phyloP scores from a whole-genome alignment of 2,888 invertebrate species.

The Congeria kusceri region DNA sequence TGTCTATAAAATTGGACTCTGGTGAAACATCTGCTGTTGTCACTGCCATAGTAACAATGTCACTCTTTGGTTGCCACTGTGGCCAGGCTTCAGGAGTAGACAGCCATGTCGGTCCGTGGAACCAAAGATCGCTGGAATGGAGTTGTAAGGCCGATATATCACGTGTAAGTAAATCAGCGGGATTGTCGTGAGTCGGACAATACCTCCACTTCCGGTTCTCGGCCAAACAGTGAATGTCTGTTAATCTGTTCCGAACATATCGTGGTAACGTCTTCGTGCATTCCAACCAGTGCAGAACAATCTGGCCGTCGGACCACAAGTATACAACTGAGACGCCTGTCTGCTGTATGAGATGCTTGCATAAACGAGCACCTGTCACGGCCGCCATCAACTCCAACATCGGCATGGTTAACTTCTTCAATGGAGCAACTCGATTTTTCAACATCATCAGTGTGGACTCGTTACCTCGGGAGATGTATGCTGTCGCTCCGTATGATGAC shows the following conservation, averaged over 20 bases:
- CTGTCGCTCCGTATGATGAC: slow-evolving; percentile 38
- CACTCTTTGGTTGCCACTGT: neutral
- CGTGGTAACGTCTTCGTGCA: slow-evolving; percentile 2
- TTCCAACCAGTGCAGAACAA: slow-evolving; percentile 23
- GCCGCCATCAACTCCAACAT: slow-evolving; percentile 37
- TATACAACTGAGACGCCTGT: neutral
- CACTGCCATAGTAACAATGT: neutral
- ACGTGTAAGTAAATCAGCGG: slow-evolving; percentile 2
- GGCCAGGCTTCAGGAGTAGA: neutral
- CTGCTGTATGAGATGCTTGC: slow-evolving; percentile 4
- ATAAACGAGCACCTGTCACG: slow-evolving; percentile 11
- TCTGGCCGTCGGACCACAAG: slow-evolving; percentile 37
- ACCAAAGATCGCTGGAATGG: slow-evolving; percentile 23
- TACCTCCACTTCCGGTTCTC: slow-evolving; percentile 5
- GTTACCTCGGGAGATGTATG: slow-evolving; percentile 19
- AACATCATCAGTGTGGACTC: slow-evolving; percentile 5
- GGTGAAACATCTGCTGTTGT: neutral
- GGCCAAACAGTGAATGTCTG: slow-evolving; percentile 20
- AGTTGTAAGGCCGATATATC: slow-evolving; percentile 1
- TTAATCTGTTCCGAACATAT: slow-evolving; percentile 19
- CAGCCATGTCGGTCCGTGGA: slow-evolving; percentile 29
- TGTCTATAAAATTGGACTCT: neutral
- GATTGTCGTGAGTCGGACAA: neutral
- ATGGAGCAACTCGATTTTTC: slow-evolving; percentile 26
- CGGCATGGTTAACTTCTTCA: slow-evolving; percentile 24